Evolutionary conservation across 2,113 vertebrate species (phyloP).

Genomic region (Chloropsis cyanopogon): DNA sequence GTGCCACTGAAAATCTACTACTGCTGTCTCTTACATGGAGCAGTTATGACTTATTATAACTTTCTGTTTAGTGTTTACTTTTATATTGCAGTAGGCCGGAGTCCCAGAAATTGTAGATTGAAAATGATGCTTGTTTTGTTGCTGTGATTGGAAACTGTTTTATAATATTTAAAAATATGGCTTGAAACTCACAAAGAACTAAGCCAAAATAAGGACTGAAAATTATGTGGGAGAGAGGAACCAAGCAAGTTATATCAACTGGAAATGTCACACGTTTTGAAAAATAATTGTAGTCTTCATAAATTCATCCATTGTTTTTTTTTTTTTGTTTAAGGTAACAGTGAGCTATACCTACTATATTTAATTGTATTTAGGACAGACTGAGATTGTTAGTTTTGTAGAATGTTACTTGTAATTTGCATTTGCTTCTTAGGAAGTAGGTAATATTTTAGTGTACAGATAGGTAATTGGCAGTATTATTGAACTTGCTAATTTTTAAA

Average conservation of each 20-base stretch:
- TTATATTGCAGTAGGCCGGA: not conserved
- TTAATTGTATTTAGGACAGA: not conserved
- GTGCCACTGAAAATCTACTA: not conserved
- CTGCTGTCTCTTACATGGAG: not conserved
- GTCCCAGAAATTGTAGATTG: not conserved
- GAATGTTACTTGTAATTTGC: not conserved
- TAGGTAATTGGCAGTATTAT: not conserved
- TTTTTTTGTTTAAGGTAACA: not conserved
- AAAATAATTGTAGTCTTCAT: not conserved
- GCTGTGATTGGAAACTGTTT: not conserved
- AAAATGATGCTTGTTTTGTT: not conserved
- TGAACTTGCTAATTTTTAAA: not conserved
- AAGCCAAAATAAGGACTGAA: not conserved
- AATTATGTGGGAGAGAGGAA: not conserved
- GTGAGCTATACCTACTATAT: not conserved
- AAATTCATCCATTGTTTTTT: not conserved
- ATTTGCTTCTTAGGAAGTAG: not conserved
- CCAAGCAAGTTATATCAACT: not conserved
- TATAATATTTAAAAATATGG: not conserved
- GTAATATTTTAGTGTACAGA: not conserved
- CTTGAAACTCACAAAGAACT: not conserved
- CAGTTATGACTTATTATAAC: accelerated
- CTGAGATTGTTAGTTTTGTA: not conserved
- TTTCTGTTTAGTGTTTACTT: not conserved
- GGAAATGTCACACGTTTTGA: not conserved